phyloP scores from a whole-genome alignment of 2,888 invertebrate species.

The Phortica okadai region DNA sequence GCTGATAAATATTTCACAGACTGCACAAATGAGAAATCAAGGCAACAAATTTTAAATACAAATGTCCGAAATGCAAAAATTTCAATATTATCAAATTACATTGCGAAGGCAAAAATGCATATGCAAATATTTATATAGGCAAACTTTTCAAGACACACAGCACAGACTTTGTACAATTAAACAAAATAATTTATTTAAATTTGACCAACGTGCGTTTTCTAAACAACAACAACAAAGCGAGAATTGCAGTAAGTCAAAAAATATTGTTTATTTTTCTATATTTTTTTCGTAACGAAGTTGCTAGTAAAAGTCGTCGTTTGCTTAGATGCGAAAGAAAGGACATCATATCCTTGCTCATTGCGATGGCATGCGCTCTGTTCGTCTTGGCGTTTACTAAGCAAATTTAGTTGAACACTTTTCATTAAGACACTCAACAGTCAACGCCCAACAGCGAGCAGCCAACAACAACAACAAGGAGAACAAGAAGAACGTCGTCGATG shows the following conservation, averaged over 20 bases:
- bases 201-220: slow-evolving; percentile 17
- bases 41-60: background rate
- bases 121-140: slow-evolving; percentile 1
- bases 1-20: background rate
- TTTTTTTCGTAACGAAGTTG: background rate
- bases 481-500: background rate
- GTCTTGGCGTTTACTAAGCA: slow-evolving; percentile 55
- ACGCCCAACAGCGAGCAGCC: background rate
- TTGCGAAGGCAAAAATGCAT: background rate
- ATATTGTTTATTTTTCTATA: background rate
- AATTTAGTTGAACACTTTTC: slow-evolving; percentile 62
- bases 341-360: slow-evolving; percentile 46
- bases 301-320: too few relatives aligned
- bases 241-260: background rate
- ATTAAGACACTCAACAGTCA: slow-evolving; percentile 53
- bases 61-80: background rate
- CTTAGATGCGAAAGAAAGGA: background rate
- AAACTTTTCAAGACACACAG: background rate
- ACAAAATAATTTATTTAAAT: slow-evolving; percentile 35
- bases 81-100: background rate
- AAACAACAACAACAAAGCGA: slow-evolving; percentile 7
- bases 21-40: background rate
- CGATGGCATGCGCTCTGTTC: slow-evolving; percentile 54
- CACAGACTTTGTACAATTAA: slow-evolving; percentile 18
- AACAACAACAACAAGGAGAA: background rate